These are phyloP conservation scores for Cylas formicarius DNA, from an alignment of 1,140 invertebrate species.

Conservation along the genomic window DNA sequence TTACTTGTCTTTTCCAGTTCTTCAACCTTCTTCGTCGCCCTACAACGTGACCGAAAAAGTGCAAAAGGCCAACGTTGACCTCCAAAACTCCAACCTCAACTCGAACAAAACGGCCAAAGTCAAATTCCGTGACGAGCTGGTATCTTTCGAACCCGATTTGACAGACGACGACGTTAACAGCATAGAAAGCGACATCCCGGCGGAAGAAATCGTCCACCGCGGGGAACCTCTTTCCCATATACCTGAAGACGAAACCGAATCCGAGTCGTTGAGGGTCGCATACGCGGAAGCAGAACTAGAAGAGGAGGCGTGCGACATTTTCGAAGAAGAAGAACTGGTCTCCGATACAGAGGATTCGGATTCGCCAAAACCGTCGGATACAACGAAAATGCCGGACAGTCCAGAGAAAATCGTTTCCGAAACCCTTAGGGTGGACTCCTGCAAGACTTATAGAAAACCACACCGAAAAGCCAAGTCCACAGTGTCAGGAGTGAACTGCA, in stretches of 20 bases:
- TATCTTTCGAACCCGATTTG: slow-evolving; percentile 39
- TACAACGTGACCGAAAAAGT: slow-evolving; percentile 40
- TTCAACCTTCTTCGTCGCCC: slow-evolving; percentile 37
- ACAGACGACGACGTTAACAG: slow-evolving; percentile 40
- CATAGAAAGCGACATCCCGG: slow-evolving; percentile 37
- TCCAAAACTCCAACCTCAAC: slow-evolving; percentile 27
- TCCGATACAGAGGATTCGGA: too few relatives aligned
- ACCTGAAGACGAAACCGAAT: slow-evolving; percentile 9
- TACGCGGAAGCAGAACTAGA: slow-evolving; percentile 16
- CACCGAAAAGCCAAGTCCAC: neutral
- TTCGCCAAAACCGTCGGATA: too few relatives aligned
- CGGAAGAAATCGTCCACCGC: too few relatives aligned
- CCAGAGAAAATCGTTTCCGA: too few relatives aligned
- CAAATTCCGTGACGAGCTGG: slow-evolving; percentile 36
- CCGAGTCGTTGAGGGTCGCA: slow-evolving; percentile 12
- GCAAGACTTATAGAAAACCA: slow-evolving; percentile 11
- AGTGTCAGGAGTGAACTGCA: slow-evolving; percentile 31
- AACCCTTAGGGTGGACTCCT: neutral
- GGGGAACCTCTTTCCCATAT: too few relatives aligned
- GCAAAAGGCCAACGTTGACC: slow-evolving; percentile 35
- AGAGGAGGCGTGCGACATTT: slow-evolving; percentile 20
- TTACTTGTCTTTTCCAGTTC: slow-evolving; percentile 28
- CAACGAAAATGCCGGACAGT: neutral
- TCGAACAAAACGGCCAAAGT: slow-evolving; percentile 28
- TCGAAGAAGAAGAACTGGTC: slow-evolving; percentile 20